Percentiles rank a stretch among this genome's conserved stretches.
Evolutionary conservation across 2,113 vertebrate species (phyloP).

Genomic region (Alouatta palliata): DNA sequence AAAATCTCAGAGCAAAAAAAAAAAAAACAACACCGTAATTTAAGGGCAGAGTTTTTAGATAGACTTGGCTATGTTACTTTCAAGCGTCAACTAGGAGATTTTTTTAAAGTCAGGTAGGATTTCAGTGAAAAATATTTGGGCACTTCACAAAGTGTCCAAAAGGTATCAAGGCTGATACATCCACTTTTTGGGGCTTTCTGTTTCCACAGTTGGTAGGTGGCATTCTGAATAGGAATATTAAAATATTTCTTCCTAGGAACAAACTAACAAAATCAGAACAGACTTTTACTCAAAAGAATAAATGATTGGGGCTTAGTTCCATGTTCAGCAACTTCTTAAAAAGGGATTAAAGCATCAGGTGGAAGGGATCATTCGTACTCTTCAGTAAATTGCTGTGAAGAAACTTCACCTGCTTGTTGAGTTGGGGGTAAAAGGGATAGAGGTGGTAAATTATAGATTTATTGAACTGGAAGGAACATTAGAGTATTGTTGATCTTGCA

Average conservation of each 20-base stretch:
- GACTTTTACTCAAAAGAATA: neutral
- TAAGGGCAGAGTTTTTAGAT: neutral
- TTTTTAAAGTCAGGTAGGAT: neutral
- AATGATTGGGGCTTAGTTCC: slow-evolving; percentile 2
- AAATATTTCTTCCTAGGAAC: neutral
- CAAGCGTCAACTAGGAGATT: neutral
- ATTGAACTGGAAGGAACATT: neutral
- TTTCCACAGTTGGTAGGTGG: neutral
- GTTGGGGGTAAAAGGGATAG: neutral
- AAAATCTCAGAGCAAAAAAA: neutral
- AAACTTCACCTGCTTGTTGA: neutral
- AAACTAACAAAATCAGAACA: neutral
- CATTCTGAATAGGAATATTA: neutral
- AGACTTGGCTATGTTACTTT: neutral
- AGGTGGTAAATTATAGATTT: neutral
- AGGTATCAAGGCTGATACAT: neutral
- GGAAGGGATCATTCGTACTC: neutral
- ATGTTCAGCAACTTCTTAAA: neutral
- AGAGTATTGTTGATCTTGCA: neutral
- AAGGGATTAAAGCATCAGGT: neutral
- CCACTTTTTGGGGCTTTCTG: neutral
- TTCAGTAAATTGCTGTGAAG: neutral
- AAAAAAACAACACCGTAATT: neutral
- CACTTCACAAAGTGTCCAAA: neutral
- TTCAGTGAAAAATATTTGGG: neutral